Evolutionary conservation across 2,113 vertebrate species (phyloP).

Genomic region (Pampusana beccarii): DNA sequence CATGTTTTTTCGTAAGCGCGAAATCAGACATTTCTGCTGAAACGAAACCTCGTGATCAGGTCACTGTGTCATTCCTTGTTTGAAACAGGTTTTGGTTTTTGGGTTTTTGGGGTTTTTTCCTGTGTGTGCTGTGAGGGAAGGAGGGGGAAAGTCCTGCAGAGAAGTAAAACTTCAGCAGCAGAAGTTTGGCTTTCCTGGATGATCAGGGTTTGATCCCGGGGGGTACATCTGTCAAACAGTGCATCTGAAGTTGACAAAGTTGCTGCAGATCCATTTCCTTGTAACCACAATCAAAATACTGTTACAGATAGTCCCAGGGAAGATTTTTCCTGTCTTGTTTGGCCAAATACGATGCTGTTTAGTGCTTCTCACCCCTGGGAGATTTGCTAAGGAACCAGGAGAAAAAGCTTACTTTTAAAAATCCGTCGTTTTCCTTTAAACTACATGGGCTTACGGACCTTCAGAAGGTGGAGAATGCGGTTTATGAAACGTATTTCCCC

Average conservation of each 20-base stretch:
- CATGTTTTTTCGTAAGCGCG: accelerated
- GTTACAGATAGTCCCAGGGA: background rate
- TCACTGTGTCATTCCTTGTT: background rate
- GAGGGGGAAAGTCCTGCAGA: background rate
- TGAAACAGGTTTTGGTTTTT: background rate
- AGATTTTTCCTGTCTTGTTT: background rate
- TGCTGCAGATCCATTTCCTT: background rate
- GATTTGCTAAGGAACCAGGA: background rate
- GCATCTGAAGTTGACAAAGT: background rate
- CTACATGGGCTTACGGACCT: background rate
- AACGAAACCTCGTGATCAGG: background rate
- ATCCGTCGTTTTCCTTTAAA: background rate
- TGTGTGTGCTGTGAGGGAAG: background rate
- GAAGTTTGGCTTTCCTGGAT: background rate
- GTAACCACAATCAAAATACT: background rate
- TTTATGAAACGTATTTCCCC: background rate
- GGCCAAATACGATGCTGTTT: background rate
- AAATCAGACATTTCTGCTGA: background rate
- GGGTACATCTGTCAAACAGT: background rate
- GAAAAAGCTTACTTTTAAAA: background rate
- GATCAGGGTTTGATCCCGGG: background rate
- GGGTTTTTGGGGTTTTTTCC: too few relatives aligned
- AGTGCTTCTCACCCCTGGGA: background rate
- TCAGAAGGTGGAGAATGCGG: background rate
- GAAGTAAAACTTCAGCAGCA: background rate